Percentiles rank a stretch among this genome's conserved stretches.
phyloP scores from a whole-genome alignment of 2,113 vertebrate species.

The Dipodomys spectabilis region DNA sequence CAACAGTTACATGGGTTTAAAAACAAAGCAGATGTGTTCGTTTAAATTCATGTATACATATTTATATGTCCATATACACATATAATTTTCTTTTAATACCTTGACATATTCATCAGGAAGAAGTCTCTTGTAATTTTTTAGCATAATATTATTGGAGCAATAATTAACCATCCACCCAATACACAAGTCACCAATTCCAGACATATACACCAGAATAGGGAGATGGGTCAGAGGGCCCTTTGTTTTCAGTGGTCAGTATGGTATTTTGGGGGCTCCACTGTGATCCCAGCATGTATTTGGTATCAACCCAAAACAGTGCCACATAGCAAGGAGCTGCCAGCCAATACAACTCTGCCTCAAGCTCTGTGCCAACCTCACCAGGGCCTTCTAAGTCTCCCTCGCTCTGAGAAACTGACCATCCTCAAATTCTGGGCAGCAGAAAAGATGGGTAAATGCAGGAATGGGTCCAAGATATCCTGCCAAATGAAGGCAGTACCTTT shows the following conservation, averaged over 20 bases:
- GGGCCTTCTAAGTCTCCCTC: neutral
- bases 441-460: neutral
- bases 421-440: neutral
- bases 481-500: neutral
- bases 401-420: neutral
- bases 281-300: constrained; percentile 29
- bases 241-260: neutral
- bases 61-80: neutral
- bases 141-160: neutral
- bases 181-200: rapidly evolving
- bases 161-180: neutral
- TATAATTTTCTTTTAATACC: neutral
- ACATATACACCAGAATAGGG: neutral
- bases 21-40: neutral
- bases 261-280: neutral
- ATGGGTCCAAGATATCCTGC: neutral
- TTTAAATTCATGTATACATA: neutral
- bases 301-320: neutral
- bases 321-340: neutral
- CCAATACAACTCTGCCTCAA: no score
- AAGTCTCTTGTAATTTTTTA: neutral
- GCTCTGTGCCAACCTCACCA: neutral
- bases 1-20: neutral
- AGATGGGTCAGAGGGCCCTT: neutral
- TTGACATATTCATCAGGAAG: neutral